Conservation (phyloP, 2,797 vertebrate genomes). For the Poeciliopsis infans region DNA sequence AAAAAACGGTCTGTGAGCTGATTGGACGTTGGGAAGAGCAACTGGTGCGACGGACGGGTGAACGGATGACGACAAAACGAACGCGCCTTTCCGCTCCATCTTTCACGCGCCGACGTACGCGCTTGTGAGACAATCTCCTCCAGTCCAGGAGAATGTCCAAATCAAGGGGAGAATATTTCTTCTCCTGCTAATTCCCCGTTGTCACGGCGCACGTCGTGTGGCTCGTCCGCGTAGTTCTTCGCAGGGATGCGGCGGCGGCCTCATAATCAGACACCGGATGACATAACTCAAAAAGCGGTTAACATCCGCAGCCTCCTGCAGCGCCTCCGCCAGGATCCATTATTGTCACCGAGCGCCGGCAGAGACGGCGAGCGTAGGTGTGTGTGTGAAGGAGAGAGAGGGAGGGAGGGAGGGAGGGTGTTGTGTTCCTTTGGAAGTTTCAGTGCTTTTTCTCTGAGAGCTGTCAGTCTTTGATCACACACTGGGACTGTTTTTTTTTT, state of each 20-base stretch:
- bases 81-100: background rate
- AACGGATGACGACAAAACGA: background rate
- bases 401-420: conserved; percentile 3
- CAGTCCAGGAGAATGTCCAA: background rate
- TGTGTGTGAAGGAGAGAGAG: conserved; percentile 56
- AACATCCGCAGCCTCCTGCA: conserved; percentile 42
- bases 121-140: too few species aligned
- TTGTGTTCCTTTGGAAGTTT: conserved; percentile 56
- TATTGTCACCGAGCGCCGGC: conserved; percentile 49
- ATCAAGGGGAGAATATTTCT: background rate
- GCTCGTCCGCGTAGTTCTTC: conserved; percentile 33
- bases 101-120: background rate
- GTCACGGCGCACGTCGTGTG: background rate
- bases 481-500: conserved; percentile 42
- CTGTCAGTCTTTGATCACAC: conserved; percentile 68
- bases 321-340: conserved; percentile 56
- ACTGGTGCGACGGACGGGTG: background rate
- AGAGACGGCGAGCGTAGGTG: conserved; percentile 55
- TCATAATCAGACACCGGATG: conserved; percentile 49
- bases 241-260: background rate
- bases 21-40: background rate
- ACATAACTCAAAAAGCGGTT: conserved; percentile 50
- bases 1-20: background rate
- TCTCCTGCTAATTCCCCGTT: background rate
- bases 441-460: conserved; percentile 45